Percentiles rank a stretch among this genome's conserved stretches.
Evolutionary conservation across 2,888 invertebrate genomes (phyloP).

Genomic region (Eupithecia exiguata): DNA sequence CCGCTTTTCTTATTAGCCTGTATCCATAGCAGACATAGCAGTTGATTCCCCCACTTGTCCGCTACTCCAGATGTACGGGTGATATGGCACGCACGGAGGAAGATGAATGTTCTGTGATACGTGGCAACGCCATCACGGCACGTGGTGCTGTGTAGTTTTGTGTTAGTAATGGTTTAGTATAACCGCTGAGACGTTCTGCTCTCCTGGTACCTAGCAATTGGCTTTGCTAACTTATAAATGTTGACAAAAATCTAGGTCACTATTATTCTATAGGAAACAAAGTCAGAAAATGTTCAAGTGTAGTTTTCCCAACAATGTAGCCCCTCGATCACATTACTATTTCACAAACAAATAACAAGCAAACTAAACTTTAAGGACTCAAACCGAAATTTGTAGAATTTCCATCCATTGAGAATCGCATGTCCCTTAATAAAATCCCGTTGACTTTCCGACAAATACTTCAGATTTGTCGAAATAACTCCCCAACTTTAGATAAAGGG

Average conservation of each 20-base stretch:
- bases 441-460: slow-evolving; percentile 66
- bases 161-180: slow-evolving; percentile 10
- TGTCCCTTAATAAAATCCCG: slow-evolving; percentile 57
- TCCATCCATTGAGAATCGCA: slow-evolving; percentile 56
- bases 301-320: not conserved
- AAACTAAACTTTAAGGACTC: slow-evolving; percentile 24
- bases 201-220: slow-evolving; percentile 1
- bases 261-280: not conserved
- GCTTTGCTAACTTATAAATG: not conserved
- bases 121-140: slow-evolving; percentile 36
- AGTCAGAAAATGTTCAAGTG: not conserved
- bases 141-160: slow-evolving; percentile 37
- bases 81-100: slow-evolving; percentile 70
- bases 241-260: not conserved
- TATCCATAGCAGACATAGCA: slow-evolving; percentile 36
- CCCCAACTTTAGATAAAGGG: slow-evolving; percentile 71
- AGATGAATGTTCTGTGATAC: slow-evolving; percentile 58
- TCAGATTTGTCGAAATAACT: slow-evolving; percentile 72
- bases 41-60: slow-evolving; percentile 49
- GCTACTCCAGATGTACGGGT: slow-evolving; percentile 61
- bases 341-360: slow-evolving; percentile 39
- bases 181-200: not conserved
- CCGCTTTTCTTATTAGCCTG: slow-evolving; percentile 20
- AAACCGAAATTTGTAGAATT: slow-evolving; percentile 53
- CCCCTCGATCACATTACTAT: slow-evolving; percentile 25